Conservation (phyloP, 1,140 invertebrate species). For the Hypsibius dujardini region DNA sequence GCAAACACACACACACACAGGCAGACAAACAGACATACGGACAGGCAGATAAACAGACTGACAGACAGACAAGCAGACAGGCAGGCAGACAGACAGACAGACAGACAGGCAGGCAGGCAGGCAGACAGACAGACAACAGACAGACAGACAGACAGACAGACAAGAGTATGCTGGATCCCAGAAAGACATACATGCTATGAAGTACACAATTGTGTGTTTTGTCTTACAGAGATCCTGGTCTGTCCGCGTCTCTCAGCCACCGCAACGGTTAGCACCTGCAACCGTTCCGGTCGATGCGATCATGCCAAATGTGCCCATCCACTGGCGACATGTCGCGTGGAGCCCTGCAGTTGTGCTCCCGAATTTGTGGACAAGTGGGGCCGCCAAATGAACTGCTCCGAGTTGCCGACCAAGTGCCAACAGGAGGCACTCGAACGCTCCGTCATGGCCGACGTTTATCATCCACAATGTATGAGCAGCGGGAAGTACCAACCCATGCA, state of each 20-base stretch:
- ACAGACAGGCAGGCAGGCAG: too few relatives aligned
- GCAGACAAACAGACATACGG: neutral
- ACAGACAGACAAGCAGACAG: neutral
- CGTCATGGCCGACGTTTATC: slow-evolving; percentile 15
- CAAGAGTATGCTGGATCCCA: neutral
- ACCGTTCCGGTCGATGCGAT: slow-evolving; percentile 28
- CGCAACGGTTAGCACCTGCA: slow-evolving; percentile 29
- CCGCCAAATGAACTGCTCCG: slow-evolving; percentile 20
- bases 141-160: too few relatives aligned
- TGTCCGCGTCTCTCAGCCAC: slow-evolving; percentile 28
- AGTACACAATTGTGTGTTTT: slow-evolving; percentile 12
- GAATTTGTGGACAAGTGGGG: slow-evolving; percentile 26
- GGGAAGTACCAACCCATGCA: slow-evolving; percentile 59
- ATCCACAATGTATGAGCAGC: slow-evolving; percentile 30
- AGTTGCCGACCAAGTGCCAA: slow-evolving; percentile 7
- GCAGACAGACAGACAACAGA: too few relatives aligned
- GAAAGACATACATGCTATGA: slow-evolving; percentile 19
- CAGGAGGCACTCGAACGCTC: neutral
- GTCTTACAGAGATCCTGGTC: slow-evolving; percentile 29
- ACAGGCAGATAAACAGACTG: neutral
- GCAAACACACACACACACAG: neutral
- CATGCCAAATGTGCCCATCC: slow-evolving; percentile 29
- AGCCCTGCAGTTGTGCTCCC: slow-evolving; percentile 33
- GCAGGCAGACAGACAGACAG: too few relatives aligned
- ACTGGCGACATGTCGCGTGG: slow-evolving; percentile 31